phyloP scores from a whole-genome alignment of 2,888 invertebrate species.

The Coenonympha arcania region DNA sequence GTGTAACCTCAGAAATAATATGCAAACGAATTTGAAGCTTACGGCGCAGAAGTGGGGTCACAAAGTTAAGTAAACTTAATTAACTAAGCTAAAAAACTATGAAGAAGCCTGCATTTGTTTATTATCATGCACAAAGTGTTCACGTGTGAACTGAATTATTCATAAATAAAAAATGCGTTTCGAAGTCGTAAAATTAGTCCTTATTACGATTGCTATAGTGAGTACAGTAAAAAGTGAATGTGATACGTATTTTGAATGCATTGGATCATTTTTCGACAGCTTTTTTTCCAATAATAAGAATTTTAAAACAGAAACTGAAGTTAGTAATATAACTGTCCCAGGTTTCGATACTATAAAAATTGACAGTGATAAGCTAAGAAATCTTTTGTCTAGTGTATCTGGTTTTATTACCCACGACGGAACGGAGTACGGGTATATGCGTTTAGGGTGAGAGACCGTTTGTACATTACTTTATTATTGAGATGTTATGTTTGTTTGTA shows the following conservation, averaged over 20 bases:
- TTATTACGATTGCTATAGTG: constrained; percentile 32
- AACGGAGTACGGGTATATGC: too few relatives aligned
- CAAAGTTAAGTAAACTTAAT: constrained; percentile 11
- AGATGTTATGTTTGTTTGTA: too few relatives aligned
- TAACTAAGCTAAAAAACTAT: constrained; percentile 15
- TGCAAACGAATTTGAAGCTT: constrained; percentile 19
- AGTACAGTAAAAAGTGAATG: constrained; percentile 41
- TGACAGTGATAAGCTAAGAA: constrained; percentile 31
- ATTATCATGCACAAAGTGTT: constrained; percentile 37
- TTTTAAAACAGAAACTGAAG: constrained; percentile 10
- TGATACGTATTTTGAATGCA: constrained; percentile 42
- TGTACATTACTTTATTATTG: too few relatives aligned
- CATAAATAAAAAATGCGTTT: constrained; percentile 29
- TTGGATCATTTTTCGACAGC: constrained; percentile 35
- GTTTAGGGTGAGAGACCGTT: too few relatives aligned
- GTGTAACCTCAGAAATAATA: constrained; percentile 18
- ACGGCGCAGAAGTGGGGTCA: constrained; percentile 6
- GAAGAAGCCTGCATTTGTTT: constrained; percentile 48
- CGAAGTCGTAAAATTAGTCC: constrained; percentile 23
- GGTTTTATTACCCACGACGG: too few relatives aligned
- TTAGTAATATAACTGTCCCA: constrained; percentile 14
- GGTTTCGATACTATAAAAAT: constrained; percentile 23
- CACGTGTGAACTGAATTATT: constrained; percentile 43
- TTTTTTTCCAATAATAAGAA: constrained; percentile 34
- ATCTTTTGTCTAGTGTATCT: constrained; percentile 38